phyloP scores from a whole-genome alignment of 2,888 invertebrate genomes.

The Coelopa pilipes region DNA sequence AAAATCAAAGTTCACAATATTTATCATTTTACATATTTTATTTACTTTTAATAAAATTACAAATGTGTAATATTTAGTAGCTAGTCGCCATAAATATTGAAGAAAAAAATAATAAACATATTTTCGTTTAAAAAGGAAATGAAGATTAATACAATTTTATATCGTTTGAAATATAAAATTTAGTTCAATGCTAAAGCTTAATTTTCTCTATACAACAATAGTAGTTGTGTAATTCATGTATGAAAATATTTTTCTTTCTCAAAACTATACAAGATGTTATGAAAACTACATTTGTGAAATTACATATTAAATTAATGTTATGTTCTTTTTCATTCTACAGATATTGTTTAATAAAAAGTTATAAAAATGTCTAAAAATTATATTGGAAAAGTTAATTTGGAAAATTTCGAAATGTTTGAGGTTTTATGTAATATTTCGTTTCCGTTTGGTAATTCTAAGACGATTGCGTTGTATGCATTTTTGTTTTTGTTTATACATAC shows the following conservation, averaged over 20 bases:
- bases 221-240: not conserved
- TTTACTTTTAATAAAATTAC: conserved; percentile 9
- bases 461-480: conserved; percentile 28
- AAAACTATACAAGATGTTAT: not conserved
- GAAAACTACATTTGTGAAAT: not conserved
- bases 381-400: conserved; percentile 15
- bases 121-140: too few relatives aligned
- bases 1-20: not conserved
- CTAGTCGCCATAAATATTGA: conserved; percentile 16
- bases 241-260: not conserved
- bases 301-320: not conserved
- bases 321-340: conserved; percentile 10
- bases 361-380: conserved; percentile 28
- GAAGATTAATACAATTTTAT: not conserved
- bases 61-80: conserved; percentile 17
- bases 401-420: conserved; percentile 32
- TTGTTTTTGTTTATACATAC: conserved; percentile 28
- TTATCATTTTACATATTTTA: conserved; percentile 3
- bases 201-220: not conserved
- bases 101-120: not conserved
- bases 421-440: conserved; percentile 23
- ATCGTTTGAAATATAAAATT: not conserved
- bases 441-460: conserved; percentile 28
- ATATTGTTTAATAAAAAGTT: conserved; percentile 26
- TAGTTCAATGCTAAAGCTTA: not conserved